Base-by-base conservation (phyloP, 2,888 invertebrate species). In the Noctua comes region DNA sequence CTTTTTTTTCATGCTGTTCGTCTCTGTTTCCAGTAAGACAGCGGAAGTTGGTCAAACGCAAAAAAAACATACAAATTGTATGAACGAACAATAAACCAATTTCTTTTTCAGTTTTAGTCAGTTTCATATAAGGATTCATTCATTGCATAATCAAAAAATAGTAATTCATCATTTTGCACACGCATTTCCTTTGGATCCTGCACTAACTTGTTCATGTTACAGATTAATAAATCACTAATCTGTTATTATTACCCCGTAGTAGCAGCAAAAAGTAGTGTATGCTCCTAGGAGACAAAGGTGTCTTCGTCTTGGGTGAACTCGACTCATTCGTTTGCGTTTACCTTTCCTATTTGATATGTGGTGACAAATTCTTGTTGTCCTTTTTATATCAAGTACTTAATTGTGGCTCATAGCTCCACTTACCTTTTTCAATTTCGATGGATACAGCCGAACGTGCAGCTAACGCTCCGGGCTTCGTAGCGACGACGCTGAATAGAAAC, bases 401-500 rank as follows among this genome's bases (percentile, higher is more conserved):
- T 21, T 0, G 54, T n/a, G 27, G 7, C 7, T 27, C 59, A 27
- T 2, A 27, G 59, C 27, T 13, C n/a, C 43, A 40, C 64, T 64
- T 88, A 40, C 40, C 40, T 7, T 40, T 40, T 40, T 40, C 40
- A 40, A 40, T 40, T 40, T 40, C 40, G 40, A 40, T 40, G 40
- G 40, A 40, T 40, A 40, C 40, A 40, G 40, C 40, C 40, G 40
- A 40, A 40, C 40, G 40, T 40, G 40, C 40, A 40, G 40, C 40
- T 40, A 40, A 40, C 40, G 40, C 40, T 40, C 40, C 40, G 7
- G 40, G 40, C 40, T 40, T 92, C 8, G 62, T 68, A 24, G 93
- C 93, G 0, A 88, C 66, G 8, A 93, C 85, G 66, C 88, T 84
- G 43, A 93, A 88, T 46, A 93, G 66, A 7, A 93, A 79, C 31